Evolutionary conservation across 2,888 invertebrate genomes (phyloP).

Genomic region (Phymatocera aterrima): DNA sequence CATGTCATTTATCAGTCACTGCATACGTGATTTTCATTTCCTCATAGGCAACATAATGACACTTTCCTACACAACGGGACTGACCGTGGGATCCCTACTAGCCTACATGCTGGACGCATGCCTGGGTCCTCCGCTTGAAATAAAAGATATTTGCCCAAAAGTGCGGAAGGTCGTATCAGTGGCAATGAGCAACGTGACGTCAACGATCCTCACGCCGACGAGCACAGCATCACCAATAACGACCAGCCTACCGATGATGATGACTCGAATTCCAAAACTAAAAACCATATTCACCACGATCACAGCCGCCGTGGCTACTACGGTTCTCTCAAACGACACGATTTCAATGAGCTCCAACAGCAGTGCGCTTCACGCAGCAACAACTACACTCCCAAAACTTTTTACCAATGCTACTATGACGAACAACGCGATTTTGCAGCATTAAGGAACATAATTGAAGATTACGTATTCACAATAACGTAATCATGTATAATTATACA

Average conservation of each 20-base stretch:
- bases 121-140: slow-evolving; percentile 68
- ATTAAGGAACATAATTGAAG: neutral
- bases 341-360: slow-evolving; percentile 56
- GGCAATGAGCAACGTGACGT: slow-evolving; percentile 57
- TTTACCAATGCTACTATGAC: slow-evolving; percentile 19
- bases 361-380: slow-evolving; percentile 57
- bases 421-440: slow-evolving; percentile 33
- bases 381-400: slow-evolving; percentile 61
- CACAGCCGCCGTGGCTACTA: slow-evolving; percentile 58
- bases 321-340: slow-evolving; percentile 60
- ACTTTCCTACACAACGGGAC: slow-evolving; percentile 90
- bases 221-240: slow-evolving; percentile 64
- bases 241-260: slow-evolving; percentile 56
- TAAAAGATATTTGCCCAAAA: slow-evolving; percentile 68
- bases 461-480: slow-evolving; percentile 7
- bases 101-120: slow-evolving; percentile 85
- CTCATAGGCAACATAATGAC: slow-evolving; percentile 93
- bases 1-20: too few species aligned
- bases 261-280: slow-evolving; percentile 60
- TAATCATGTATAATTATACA: slow-evolving; percentile 5
- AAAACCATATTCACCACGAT: slow-evolving; percentile 58
- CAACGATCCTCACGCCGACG: slow-evolving; percentile 60
- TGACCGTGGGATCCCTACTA: slow-evolving; percentile 89
- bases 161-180: slow-evolving; percentile 55
- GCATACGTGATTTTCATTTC: slow-evolving; percentile 1